Evolutionary conservation across 2,888 invertebrate species (phyloP), one percentile per base, ranked within the genome.

Genomic region (Sabatieria punctata): DNA sequence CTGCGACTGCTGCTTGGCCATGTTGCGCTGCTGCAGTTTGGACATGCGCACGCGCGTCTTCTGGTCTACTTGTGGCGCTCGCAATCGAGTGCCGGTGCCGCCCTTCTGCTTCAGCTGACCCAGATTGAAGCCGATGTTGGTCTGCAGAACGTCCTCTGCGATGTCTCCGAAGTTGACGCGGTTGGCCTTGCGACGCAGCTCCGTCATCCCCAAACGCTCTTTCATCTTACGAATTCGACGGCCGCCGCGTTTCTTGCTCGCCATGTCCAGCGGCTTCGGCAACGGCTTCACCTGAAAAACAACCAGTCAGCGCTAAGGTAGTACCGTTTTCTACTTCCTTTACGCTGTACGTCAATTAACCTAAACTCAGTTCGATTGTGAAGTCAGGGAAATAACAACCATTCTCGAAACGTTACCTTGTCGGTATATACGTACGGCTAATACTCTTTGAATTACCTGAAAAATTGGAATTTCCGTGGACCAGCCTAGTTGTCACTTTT

Each of bases 31-130:
- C 40, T 97, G 71, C 0, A 95, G 89, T 72, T 97, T 97, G 49
- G 93, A 95, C 67, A 99, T 95, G 52, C 91, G 78, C 13, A 93
- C 95, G 73, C 97, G 91, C 1, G 97, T 97, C 73, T 97, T 97
- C 65, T 95, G 91, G 70, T 99, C 97, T 35, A 97, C 82, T 21
- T 86, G 86, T 0, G 93, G 86, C 53, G 88, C 74, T 13, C 95
- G 76, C 44, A 95, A 82, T 53, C n/a, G n/a, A n/a, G 88, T 77
- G 0, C 93, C 93, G 0, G 86, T 84, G 49, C 85, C 84, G 0
- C 84, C 79, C 70, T 21, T 21, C 6, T 89, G 91, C 45, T 91
- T 91, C 58, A 95, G 83, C 6, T 86, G 85, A 19, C 97, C 97
- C 52, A 93, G 77, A 0, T 86, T 82, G 68, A 95, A 95, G 8